Percentiles rank a stretch among this genome's conserved stretches.
Conservation (phyloP, 2,888 invertebrate species). For the Patella depressa region DNA sequence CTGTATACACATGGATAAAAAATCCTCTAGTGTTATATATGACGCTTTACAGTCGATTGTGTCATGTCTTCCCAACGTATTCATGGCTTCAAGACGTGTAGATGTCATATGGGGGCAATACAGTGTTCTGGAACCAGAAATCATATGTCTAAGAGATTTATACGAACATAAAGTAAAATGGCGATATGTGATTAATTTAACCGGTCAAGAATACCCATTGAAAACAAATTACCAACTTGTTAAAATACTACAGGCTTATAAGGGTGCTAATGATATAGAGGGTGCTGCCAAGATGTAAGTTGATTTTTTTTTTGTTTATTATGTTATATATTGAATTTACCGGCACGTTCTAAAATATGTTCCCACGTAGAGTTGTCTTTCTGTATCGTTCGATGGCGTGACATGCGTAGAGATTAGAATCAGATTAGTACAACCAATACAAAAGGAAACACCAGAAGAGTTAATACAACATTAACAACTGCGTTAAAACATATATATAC, state of each 20-base stretch:
- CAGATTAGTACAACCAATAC: too few relatives aligned
- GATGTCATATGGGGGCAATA: slow-evolving; percentile 59
- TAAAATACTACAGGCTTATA: slow-evolving; percentile 52
- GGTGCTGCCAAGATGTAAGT: too few relatives aligned
- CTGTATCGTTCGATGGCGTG: too few relatives aligned
- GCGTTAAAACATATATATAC: too few relatives aligned
- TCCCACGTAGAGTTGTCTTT: too few relatives aligned
- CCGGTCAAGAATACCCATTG: slow-evolving; percentile 65
- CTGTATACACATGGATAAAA: slow-evolving; percentile 59
- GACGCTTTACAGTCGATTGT: slow-evolving; percentile 37
- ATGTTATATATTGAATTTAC: too few relatives aligned
- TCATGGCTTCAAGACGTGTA: slow-evolving; percentile 43
- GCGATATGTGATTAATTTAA: slow-evolving; percentile 67
- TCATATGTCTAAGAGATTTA: slow-evolving; percentile 56
- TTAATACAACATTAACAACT: too few relatives aligned
- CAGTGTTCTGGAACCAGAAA: slow-evolving; percentile 56
- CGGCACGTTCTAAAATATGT: too few relatives aligned
- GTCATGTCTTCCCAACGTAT: slow-evolving; percentile 55
- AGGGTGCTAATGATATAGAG: slow-evolving; percentile 61
- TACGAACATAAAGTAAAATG: slow-evolving; percentile 45
- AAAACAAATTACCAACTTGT: slow-evolving; percentile 65
- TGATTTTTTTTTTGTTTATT: too few relatives aligned
- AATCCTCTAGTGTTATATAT: slow-evolving; percentile 32
- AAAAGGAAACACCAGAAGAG: too few relatives aligned
- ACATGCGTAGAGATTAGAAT: too few relatives aligned